A percentile compares a stretch with the other conserved stretches of the same genome.
Evolutionary conservation across 2,113 vertebrate species (phyloP).

Genomic region (Tachycineta bicolor): DNA sequence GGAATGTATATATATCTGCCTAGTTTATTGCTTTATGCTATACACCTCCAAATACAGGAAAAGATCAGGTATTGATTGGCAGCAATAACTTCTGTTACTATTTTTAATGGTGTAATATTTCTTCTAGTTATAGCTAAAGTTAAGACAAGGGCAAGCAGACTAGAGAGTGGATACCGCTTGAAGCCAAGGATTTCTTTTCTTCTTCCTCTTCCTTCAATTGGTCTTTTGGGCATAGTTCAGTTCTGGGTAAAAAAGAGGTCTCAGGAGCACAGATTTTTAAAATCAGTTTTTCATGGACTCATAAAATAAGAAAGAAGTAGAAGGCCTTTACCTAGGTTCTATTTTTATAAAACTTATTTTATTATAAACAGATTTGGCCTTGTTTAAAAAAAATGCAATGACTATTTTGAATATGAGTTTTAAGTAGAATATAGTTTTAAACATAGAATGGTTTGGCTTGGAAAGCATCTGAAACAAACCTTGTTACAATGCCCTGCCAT

Average conservation of each 20-base stretch:
- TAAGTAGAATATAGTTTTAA: background rate
- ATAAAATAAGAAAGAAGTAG: background rate
- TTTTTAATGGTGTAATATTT: constrained; percentile 21
- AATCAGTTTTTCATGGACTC: background rate
- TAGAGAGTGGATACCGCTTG: background rate
- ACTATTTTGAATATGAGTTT: background rate
- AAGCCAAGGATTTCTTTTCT: background rate
- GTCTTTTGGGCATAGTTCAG: background rate
- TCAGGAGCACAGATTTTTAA: background rate
- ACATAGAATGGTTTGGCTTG: background rate
- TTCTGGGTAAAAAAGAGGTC: background rate
- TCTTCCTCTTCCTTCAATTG: background rate
- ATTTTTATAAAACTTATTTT: background rate
- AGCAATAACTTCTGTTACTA: constrained; percentile 11
- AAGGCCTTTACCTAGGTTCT: rapidly evolving
- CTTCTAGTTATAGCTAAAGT: constrained; percentile 12
- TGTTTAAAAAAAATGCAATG: background rate
- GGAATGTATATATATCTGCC: background rate
- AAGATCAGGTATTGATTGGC: constrained; percentile 20
- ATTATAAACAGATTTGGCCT: background rate
- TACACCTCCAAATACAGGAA: background rate
- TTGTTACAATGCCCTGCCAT: background rate
- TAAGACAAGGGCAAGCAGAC: background rate
- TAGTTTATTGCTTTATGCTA: background rate
- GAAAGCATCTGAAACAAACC: background rate